phyloP scores from a whole-genome alignment of 2,797 vertebrate genomes.

The Clarias platycephalus region DNA sequence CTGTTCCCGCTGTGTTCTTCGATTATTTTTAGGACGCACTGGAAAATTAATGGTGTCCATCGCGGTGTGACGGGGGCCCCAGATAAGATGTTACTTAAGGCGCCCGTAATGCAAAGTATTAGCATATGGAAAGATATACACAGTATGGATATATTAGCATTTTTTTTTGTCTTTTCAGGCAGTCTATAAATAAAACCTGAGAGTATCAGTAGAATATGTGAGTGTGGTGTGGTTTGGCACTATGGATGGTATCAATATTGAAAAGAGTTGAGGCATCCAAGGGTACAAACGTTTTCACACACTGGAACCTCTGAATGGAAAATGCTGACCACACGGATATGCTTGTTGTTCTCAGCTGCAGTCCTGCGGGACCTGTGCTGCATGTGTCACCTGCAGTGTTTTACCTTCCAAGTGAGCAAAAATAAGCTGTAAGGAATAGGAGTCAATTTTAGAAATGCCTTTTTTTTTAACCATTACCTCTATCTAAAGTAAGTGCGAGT shows the following conservation, averaged over 20 bases:
- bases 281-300: conserved; percentile 29
- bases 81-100: not conserved
- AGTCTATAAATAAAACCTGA: not conserved
- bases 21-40: too few species aligned
- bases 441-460: not conserved
- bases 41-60: too few species aligned
- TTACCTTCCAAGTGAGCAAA: conserved; percentile 2
- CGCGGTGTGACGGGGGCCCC: too few species aligned
- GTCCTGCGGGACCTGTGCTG: conserved; percentile 46
- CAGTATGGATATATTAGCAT: not conserved
- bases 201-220: not conserved
- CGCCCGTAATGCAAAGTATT: not conserved
- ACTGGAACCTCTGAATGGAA: conserved; percentile 31
- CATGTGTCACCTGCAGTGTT: conserved; percentile 37
- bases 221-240: not conserved
- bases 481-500: not conserved
- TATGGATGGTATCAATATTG: not conserved
- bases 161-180: not conserved
- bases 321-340: conserved; percentile 26
- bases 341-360: conserved; percentile 46
- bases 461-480: too few species aligned
- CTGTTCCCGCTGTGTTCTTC: too few species aligned
- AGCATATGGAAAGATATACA: not conserved
- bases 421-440: not conserved
- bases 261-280: conserved; percentile 26